Evolutionary conservation across 2,797 vertebrate species (phyloP).

Genomic region (Enteromius afrohamiltoni): DNA sequence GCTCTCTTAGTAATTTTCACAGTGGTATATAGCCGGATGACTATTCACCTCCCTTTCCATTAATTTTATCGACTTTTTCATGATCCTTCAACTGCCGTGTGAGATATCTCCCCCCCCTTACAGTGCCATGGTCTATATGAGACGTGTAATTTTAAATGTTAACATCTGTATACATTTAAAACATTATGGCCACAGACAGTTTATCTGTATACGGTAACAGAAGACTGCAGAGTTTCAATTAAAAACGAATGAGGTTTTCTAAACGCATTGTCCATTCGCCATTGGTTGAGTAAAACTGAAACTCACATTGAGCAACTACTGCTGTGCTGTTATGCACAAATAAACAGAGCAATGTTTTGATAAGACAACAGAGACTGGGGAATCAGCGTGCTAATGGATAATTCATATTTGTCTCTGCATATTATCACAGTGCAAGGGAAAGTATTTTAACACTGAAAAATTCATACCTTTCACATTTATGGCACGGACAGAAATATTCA

Average conservation of each 20-base stretch:
- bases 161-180: conserved; percentile 1
- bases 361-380: conserved; percentile 6
- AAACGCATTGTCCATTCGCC: not conserved
- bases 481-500: not conserved
- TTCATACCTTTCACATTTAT: not conserved
- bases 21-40: conserved; percentile 36
- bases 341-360: conserved; percentile 4
- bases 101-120: not conserved
- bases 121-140: not conserved
- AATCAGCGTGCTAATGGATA: conserved; percentile 1
- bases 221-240: not conserved
- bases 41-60: conserved; percentile 48
- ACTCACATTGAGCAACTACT: not conserved
- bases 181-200: not conserved
- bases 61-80: conserved; percentile 52
- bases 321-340: not conserved
- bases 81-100: conserved; percentile 30
- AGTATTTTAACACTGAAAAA: not conserved
- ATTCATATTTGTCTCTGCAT: conserved; percentile 16
- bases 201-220: not conserved
- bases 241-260: not conserved
- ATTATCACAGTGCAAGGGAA: not conserved
- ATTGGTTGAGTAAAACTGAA: not conserved
- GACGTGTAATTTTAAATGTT: not conserved
- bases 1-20: conserved; percentile 53